phyloP scores from a whole-genome alignment of 2,888 invertebrate genomes.

The Ferrisia virgata region DNA sequence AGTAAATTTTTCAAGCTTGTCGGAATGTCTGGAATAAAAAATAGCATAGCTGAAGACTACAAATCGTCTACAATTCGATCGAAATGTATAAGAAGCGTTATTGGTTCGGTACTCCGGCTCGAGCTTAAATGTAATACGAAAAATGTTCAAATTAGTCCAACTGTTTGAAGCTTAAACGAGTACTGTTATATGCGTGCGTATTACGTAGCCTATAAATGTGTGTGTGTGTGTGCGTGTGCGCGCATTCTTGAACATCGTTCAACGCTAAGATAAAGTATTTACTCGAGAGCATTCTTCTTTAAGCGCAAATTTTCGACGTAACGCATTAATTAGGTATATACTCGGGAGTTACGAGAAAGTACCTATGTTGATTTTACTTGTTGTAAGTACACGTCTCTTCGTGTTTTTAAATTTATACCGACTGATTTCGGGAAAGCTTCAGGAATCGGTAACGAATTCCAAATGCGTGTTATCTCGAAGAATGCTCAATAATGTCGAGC shows the following conservation, averaged over 20 bases:
- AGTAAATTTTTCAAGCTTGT: constrained; percentile 29
- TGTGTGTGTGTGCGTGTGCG: not conserved
- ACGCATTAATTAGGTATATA: constrained; percentile 27
- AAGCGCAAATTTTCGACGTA: not conserved
- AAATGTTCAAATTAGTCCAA: constrained; percentile 4
- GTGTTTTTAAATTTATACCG: too few species aligned
- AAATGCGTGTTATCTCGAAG: too few species aligned
- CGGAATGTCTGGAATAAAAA: constrained; percentile 31
- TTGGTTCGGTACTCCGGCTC: not conserved
- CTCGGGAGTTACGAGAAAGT: too few species aligned
- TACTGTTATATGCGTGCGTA: not conserved
- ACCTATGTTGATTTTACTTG: too few species aligned
- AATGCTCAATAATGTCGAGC: too few species aligned
- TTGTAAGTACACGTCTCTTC: too few species aligned
- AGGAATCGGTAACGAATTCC: too few species aligned
- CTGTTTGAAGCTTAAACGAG: too few species aligned
- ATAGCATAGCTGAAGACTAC: constrained; percentile 21
- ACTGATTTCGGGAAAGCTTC: too few species aligned
- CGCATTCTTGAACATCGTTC: constrained; percentile 25
- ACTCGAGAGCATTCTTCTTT: constrained; percentile 1
- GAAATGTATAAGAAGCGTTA: too few species aligned
- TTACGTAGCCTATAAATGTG: not conserved
- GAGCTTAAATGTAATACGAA: not conserved
- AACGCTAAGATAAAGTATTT: constrained; percentile 21
- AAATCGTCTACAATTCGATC: constrained; percentile 19